These are phyloP conservation scores for Nomada ferruginata DNA, from an alignment of 2,888 invertebrate genomes.

Conservation along the genomic window DNA sequence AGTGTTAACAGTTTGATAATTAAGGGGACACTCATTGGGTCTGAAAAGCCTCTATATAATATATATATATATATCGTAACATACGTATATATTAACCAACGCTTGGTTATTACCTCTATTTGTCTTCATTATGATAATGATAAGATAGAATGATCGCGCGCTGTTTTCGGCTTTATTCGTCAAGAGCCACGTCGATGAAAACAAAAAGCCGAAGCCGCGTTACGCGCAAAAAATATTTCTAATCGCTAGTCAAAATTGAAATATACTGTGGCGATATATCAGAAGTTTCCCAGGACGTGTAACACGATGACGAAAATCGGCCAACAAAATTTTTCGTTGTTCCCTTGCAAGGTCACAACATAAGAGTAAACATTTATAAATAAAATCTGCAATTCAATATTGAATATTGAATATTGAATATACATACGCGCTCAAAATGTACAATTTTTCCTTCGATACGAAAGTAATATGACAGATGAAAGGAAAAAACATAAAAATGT, in stretches of 20 bases:
- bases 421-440: constrained; percentile 33
- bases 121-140: constrained; percentile 1
- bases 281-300: constrained; percentile 38
- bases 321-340: constrained; percentile 6
- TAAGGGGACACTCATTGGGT: constrained; percentile 31
- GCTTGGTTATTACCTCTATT: constrained; percentile 9
- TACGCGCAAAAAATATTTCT: constrained; percentile 5
- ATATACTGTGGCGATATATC: constrained; percentile 25
- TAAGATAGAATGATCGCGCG: constrained; percentile 39
- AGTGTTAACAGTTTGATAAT: constrained; percentile 27
- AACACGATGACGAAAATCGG: constrained; percentile 38
- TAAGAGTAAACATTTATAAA: constrained; percentile 27
- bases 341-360: background rate
- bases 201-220: constrained; percentile 13
- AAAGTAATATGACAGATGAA: constrained; percentile 12
- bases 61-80: background rate
- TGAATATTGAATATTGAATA: background rate
- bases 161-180: constrained; percentile 24
- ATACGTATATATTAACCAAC: constrained; percentile 44
- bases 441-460: constrained; percentile 2
- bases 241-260: constrained; percentile 15
- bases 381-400: background rate
- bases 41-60: constrained; percentile 29
- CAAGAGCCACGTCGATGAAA: constrained; percentile 42
- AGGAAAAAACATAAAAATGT: constrained; percentile 9